Base-by-base conservation (phyloP, 2,113 vertebrate genomes). In the Anseranas semipalmata region DNA sequence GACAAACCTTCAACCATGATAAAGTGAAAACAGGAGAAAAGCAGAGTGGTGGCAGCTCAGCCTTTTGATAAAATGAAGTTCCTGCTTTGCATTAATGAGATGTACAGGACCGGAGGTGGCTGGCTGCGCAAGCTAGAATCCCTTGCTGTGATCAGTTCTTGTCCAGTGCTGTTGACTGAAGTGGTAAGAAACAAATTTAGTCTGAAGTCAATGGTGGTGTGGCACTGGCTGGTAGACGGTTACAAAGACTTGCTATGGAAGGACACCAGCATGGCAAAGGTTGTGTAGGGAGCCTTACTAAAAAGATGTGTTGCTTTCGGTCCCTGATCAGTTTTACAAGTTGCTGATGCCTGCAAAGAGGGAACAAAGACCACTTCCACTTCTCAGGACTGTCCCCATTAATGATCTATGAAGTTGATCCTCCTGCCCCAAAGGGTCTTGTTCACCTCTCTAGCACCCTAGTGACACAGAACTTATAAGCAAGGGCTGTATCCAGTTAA, bases 401-500 rank as follows among this genome's bases (percentile, higher is more conserved):
- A 21, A 37, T 4, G 15, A 35, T 33, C 25, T 28, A 3, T 41
- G 2, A 82, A 73, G 10, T 4, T 62, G 24, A 24, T 74, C 32
- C 5, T 7, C 3, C 6, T 27, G 60, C 25, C 19, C 25, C 0
- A 0, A 45, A 87, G 37, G 74, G 15, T 46, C 46, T 63, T 75
- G 4, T 58, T 79, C 53, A 32, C 2, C 10, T 78, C 25, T 9
- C 10, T 48, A 18, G 5, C 10, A 37, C 5, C 21, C 19, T n/a
- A 50, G 28, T 79, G 45, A 45, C 15, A 22, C 19, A 85, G 63
- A 74, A 37, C 5, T 5, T 5, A 13, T 13, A 45, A 62, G 22
- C 35, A 70, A 46, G 45, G 53, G 6, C 45, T 67, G 59, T 37
- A 68, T 20, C 21, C 33, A 58, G 30, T 7, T 65, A 41, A 41